Percentiles rank a stretch among this genome's conserved stretches.
phyloP scores from a whole-genome alignment of 2,113 vertebrate genomes.

The Lucifuga dentata region DNA sequence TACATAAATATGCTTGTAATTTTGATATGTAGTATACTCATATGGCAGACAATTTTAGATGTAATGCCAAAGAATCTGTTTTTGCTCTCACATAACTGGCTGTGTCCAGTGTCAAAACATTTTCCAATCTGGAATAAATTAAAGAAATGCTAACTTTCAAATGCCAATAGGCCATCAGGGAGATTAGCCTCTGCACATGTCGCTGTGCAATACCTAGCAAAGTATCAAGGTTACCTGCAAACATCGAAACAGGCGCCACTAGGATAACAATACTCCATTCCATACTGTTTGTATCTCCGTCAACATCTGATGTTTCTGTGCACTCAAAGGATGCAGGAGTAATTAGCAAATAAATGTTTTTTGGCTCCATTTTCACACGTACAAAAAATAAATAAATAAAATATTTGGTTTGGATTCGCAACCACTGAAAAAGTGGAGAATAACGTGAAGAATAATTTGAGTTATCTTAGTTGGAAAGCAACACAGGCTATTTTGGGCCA shows the following conservation, averaged over 20 bases:
- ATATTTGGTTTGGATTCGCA: conserved; percentile 25
- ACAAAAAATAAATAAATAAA: conserved; percentile 40
- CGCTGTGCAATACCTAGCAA: conserved; percentile 21
- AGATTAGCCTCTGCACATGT: background rate
- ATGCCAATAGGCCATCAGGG: conserved; percentile 22
- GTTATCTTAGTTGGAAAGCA: conserved; percentile 59
- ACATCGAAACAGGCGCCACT: conserved; percentile 7
- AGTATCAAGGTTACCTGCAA: background rate
- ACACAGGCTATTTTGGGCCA: conserved; percentile 51
- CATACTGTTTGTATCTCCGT: conserved; percentile 36
- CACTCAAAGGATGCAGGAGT: conserved; percentile 40
- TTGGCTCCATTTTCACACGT: conserved; percentile 46
- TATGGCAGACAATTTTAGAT: too few relatives aligned
- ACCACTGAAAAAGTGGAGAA: conserved; percentile 31
- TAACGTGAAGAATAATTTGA: conserved; percentile 49
- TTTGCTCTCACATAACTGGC: too few relatives aligned
- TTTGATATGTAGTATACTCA: background rate
- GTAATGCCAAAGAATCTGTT: too few relatives aligned
- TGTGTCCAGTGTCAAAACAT: background rate
- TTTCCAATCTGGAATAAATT: background rate
- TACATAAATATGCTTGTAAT: background rate
- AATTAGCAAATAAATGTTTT: conserved; percentile 57
- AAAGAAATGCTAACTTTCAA: conserved; percentile 21
- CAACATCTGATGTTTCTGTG: conserved; percentile 40
- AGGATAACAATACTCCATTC: conserved; percentile 34